These are phyloP conservation scores for Poeciliopsis gracilis DNA, from an alignment of 2,797 vertebrate species.

Conservation along the genomic window DNA sequence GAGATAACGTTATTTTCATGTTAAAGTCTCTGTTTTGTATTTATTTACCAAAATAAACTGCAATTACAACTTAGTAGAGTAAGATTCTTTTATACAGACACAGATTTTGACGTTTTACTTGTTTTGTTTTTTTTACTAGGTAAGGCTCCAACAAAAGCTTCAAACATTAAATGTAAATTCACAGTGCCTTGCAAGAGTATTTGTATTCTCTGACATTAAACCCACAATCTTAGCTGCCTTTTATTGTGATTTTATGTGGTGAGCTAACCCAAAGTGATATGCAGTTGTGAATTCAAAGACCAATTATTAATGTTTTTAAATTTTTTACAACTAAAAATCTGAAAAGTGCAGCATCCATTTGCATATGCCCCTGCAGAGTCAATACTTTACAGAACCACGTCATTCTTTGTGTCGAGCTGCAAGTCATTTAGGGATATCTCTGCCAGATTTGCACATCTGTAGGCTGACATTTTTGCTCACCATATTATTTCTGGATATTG, in stretches of 20 bases:
- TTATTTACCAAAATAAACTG: constrained; percentile 77
- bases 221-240: background rate
- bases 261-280: background rate
- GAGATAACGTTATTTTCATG: constrained; percentile 70
- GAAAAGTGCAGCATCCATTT: background rate
- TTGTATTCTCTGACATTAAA: background rate
- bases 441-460: background rate
- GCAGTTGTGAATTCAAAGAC: background rate
- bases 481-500: background rate
- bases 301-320: background rate
- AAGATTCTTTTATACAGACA: constrained; percentile 1
- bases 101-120: background rate
- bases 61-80: constrained; percentile 45
- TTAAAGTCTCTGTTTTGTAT: constrained; percentile 76
- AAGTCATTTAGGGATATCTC: background rate
- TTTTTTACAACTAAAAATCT: background rate
- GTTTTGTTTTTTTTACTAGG: background rate
- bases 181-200: background rate
- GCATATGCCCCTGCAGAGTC: background rate
- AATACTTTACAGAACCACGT: background rate
- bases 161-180: background rate
- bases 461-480: background rate
- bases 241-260: background rate
- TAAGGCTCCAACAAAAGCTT: background rate
- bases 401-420: background rate